These are phyloP conservation scores for Teinopalpus imperialis DNA, from an alignment of 2,888 invertebrate genomes.

Conservation along the genomic window DNA sequence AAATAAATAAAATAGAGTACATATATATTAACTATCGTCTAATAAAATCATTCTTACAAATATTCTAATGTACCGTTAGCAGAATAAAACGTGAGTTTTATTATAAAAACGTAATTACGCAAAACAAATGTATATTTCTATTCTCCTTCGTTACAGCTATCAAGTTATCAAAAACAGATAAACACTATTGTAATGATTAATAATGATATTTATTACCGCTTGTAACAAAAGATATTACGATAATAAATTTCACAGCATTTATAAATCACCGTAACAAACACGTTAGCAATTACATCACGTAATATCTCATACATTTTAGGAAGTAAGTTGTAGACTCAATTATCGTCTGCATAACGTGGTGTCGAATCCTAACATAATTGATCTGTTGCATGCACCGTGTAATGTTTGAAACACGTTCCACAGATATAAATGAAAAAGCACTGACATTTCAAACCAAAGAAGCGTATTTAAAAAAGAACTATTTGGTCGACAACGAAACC, in stretches of 20 bases:
- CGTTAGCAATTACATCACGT: slow-evolving; percentile 26
- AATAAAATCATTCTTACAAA: too few species aligned
- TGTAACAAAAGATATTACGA: too few species aligned
- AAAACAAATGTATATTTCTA: too few species aligned
- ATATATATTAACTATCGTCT: too few species aligned
- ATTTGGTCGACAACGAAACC: slow-evolving; percentile 85
- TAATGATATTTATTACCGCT: too few species aligned
- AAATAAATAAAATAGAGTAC: too few species aligned
- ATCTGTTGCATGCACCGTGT: slow-evolving; percentile 15
- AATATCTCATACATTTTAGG: slow-evolving; percentile 20
- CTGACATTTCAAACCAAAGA: slow-evolving; percentile 92
- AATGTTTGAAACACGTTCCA: slow-evolving; percentile 8
- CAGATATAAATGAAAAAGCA: slow-evolving; percentile 95
- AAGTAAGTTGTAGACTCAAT: slow-evolving; percentile 27
- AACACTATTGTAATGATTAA: too few species aligned
- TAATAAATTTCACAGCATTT: slow-evolving; percentile 19
- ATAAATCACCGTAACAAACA: slow-evolving; percentile 19
- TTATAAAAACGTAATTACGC: too few species aligned
- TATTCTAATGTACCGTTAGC: too few species aligned
- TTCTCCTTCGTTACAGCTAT: too few species aligned
- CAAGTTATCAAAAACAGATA: too few species aligned
- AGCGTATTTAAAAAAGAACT: slow-evolving; percentile 91
- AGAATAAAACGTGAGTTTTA: too few species aligned
- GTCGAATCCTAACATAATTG: slow-evolving; percentile 24
- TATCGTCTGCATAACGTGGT: slow-evolving; percentile 27